A percentile compares a stretch with the other conserved stretches of the same genome.
Conservation (phyloP, 1,140 invertebrate species). For the Portunus trituberculatus region DNA sequence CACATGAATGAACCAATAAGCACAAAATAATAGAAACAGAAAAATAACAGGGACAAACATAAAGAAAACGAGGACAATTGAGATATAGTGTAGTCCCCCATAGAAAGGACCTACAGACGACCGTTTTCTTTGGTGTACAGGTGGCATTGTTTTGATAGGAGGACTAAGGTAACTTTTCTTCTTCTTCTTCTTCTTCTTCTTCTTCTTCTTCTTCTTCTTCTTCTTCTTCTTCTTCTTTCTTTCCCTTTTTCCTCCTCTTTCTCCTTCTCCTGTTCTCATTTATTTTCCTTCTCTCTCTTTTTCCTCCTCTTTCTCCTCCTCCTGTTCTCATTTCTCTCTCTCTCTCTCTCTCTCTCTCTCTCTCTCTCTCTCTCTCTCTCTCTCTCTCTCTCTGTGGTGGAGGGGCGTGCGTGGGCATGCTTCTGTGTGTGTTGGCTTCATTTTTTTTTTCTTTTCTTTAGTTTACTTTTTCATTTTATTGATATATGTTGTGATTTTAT, state of each 20-base stretch:
- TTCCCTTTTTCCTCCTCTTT: background rate
- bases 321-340: background rate
- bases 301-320: background rate
- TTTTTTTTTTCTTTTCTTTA: too few relatives aligned
- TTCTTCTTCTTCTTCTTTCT: background rate
- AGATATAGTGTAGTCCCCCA: background rate
- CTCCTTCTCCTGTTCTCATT: background rate
- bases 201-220: background rate
- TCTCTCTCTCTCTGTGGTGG: background rate
- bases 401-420: too few relatives aligned
- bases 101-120: background rate
- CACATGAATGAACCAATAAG: too few relatives aligned
- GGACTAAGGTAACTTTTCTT: background rate
- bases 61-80: background rate
- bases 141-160: background rate
- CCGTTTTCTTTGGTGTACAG: background rate
- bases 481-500: too few relatives aligned
- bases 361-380: background rate
- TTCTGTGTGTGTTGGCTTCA: too few relatives aligned
- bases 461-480: too few relatives aligned
- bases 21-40: background rate
- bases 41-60: background rate
- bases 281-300: background rate
- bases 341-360: background rate
- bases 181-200: background rate